Conservation (phyloP, 2,888 invertebrate genomes). For the Scaptomyza parva region DNA sequence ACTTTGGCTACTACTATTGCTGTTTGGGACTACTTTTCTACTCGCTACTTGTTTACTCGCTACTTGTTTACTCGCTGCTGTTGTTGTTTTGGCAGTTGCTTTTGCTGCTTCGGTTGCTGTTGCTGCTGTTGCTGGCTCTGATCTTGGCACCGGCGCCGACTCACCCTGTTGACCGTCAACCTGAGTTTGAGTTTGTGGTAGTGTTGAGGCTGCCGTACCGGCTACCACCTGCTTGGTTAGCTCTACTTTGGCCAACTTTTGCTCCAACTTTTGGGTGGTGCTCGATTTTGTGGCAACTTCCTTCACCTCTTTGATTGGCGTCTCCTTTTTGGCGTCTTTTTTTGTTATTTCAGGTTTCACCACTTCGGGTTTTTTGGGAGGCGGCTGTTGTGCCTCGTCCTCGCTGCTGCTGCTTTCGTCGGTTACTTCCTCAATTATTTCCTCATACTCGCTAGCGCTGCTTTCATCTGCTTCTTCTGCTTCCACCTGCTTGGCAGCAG, state of each 20-base stretch:
- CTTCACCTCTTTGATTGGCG: constrained; percentile 9
- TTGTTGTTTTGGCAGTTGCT: constrained; percentile 16
- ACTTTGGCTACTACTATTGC: constrained; percentile 54
- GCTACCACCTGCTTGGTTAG: constrained; percentile 42
- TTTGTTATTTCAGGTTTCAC: constrained; percentile 5
- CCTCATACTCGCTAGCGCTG: constrained; percentile 83
- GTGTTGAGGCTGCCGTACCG: constrained; percentile 16
- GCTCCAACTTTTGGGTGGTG: constrained; percentile 37
- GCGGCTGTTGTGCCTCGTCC: constrained; percentile 59
- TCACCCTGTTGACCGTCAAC: constrained; percentile 87
- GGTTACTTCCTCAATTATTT: constrained; percentile 84
- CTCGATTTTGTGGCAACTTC: constrained; percentile 22
- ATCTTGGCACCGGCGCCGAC: constrained; percentile 88
- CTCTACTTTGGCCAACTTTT: constrained; percentile 66
- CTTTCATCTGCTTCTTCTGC: constrained; percentile 71
- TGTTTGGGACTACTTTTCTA: constrained; percentile 41
- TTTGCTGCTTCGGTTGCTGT: constrained; percentile 24
- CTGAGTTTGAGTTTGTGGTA: constrained; percentile 46
- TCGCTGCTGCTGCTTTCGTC: constrained; percentile 77
- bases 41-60: constrained; percentile 41
- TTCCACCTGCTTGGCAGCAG: constrained; percentile 69
- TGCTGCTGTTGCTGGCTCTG: constrained; percentile 32
- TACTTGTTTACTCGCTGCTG: constrained; percentile 48
- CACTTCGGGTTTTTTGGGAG: constrained; percentile 16
- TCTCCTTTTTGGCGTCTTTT: constrained; percentile 14